Evolutionary conservation across 2,113 vertebrate species (phyloP).

Genomic region (Pandion haliaetus): DNA sequence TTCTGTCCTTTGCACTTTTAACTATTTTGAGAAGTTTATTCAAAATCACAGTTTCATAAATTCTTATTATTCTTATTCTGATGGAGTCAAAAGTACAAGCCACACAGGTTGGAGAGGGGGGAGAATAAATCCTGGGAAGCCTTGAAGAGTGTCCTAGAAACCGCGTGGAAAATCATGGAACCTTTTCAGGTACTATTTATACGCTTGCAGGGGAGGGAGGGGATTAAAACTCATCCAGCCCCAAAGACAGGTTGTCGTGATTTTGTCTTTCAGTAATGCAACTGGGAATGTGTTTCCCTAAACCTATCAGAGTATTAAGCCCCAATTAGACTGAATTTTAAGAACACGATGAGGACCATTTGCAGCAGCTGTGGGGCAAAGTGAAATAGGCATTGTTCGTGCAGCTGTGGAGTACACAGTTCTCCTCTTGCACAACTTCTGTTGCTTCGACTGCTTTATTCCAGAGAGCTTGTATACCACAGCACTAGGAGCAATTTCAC

Average conservation of each 20-base stretch:
- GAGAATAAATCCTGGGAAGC: background rate
- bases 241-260: background rate
- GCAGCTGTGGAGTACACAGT: background rate
- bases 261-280: background rate
- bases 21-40: background rate
- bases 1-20: background rate
- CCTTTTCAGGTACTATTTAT: background rate
- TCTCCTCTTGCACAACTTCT: background rate
- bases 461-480: background rate
- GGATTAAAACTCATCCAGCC: background rate
- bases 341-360: background rate
- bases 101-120: background rate
- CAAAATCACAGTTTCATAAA: background rate
- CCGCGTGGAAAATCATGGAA: background rate
- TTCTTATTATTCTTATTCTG: too few relatives aligned
- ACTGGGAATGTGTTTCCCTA: background rate
- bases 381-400: background rate
- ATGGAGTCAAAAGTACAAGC: background rate
- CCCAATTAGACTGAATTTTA: background rate
- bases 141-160: background rate
- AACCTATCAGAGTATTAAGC: background rate
- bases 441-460: background rate
- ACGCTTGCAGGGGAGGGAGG: background rate
- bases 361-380: background rate
- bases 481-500: background rate